Percentiles rank a stretch among this genome's conserved stretches.
Conservation (phyloP, 2,113 vertebrate species). For the Sceloporus undulatus region DNA sequence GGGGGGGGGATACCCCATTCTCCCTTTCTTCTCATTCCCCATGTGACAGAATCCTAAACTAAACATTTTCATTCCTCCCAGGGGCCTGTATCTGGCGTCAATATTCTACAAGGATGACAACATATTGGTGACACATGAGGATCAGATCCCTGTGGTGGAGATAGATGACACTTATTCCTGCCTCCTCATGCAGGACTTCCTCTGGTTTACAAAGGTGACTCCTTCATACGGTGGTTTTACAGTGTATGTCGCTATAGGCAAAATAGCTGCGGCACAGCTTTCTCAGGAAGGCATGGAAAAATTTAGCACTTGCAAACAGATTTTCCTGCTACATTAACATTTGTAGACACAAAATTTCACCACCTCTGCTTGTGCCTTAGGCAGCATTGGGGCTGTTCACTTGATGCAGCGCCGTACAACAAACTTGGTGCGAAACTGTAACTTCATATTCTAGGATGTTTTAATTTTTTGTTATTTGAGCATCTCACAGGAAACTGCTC, state of each 20-base stretch:
- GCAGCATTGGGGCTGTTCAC: background rate
- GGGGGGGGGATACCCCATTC: background rate
- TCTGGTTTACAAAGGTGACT: slow-evolving; percentile 93
- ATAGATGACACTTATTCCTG: slow-evolving; percentile 91
- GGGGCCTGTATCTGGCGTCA: slow-evolving; percentile 88
- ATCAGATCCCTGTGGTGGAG: slow-evolving; percentile 92
- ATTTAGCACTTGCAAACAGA: background rate
- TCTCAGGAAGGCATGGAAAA: background rate
- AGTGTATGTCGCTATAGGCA: background rate
- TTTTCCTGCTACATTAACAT: slow-evolving; percentile 4
- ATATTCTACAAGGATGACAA: slow-evolving; percentile 91
- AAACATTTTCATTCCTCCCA: slow-evolving; percentile 56
- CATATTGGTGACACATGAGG: slow-evolving; percentile 89
- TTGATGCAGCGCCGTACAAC: background rate
- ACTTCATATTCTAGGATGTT: background rate
- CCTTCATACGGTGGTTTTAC: background rate
- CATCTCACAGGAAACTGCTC: background rate
- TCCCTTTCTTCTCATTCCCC: background rate
- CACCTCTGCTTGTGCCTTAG: background rate
- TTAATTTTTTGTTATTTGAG: slow-evolving; percentile 1
- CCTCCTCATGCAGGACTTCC: slow-evolving; percentile 90
- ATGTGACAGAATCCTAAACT: background rate
- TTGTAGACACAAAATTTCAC: background rate
- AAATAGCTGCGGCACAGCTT: background rate
- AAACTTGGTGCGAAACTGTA: background rate